Conservation (phyloP, 2,797 vertebrate genomes). For the Potorous gilbertii region DNA sequence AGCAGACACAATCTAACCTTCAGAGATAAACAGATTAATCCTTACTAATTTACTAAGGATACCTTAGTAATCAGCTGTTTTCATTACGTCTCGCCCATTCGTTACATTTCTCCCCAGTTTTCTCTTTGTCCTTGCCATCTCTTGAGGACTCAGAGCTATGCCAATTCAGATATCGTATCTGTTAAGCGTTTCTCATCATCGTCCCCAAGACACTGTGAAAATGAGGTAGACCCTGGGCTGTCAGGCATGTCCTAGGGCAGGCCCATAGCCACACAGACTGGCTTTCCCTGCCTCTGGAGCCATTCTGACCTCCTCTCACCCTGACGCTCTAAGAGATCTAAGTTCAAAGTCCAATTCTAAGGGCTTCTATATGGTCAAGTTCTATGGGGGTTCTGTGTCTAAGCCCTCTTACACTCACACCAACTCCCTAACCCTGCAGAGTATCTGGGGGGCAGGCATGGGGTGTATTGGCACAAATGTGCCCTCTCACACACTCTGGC, state of each 20-base stretch:
- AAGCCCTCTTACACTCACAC: background rate
- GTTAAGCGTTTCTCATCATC: background rate
- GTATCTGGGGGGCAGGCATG: background rate
- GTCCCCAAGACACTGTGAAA: background rate
- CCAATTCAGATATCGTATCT: constrained; percentile 1
- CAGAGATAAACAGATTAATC: background rate
- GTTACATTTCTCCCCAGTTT: background rate
- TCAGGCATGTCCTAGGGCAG: background rate
- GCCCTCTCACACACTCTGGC: background rate
- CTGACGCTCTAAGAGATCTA: too few species aligned
- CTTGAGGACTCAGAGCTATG: background rate
- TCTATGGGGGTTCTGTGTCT: background rate
- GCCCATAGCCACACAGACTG: background rate
- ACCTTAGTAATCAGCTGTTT: background rate
- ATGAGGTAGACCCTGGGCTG: background rate
- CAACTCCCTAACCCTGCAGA: background rate
- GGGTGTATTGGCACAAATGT: background rate
- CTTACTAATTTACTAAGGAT: too few species aligned
- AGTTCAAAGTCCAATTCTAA: background rate
- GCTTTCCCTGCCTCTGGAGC: background rate
- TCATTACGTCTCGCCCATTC: background rate
- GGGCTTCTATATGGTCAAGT: background rate
- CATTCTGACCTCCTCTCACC: background rate
- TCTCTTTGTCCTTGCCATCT: background rate
- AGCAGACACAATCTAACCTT: background rate